phyloP scores from a whole-genome alignment of 2,797 vertebrate species.

The Sebastes diploproa region DNA sequence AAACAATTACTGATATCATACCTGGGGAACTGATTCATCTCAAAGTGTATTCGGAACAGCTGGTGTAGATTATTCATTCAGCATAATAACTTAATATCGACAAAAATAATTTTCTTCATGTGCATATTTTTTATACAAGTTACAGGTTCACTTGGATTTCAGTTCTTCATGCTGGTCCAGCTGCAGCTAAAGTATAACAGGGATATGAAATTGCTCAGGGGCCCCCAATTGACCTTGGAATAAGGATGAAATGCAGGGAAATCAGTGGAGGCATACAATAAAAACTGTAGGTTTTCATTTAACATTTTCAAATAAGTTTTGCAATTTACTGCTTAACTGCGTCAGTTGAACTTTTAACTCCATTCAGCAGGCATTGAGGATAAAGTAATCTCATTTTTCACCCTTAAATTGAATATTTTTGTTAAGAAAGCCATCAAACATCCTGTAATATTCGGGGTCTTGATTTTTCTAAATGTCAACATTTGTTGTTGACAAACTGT shows the following conservation, averaged over 20 bases:
- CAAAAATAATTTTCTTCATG: not conserved
- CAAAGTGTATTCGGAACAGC: constrained; percentile 36
- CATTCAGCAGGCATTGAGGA: not conserved
- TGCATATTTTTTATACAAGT: constrained; percentile 9
- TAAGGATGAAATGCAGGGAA: constrained; percentile 22
- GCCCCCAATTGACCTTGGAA: constrained; percentile 44
- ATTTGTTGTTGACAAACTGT: not conserved
- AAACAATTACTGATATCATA: constrained; percentile 57
- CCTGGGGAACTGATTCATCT: constrained; percentile 42
- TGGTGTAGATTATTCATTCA: constrained; percentile 31
- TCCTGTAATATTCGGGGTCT: not conserved
- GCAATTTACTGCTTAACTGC: constrained; percentile 3
- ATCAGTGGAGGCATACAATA: constrained; percentile 6
- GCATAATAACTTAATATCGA: constrained; percentile 22
- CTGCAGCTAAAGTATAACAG: constrained; percentile 9
- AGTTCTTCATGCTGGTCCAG: constrained; percentile 18
- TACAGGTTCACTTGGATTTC: constrained; percentile 4
- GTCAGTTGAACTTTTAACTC: constrained; percentile 7
- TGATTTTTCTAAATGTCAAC: not conserved
- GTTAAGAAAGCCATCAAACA: not conserved
- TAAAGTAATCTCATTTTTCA: not conserved
- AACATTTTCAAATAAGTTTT: constrained; percentile 12
- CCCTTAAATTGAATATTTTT: not conserved
- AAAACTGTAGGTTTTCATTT: constrained; percentile 11
- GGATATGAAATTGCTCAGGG: constrained; percentile 42